Conservation (phyloP, 2,797 vertebrate genomes). For the Enteromius afrohamiltoni region DNA sequence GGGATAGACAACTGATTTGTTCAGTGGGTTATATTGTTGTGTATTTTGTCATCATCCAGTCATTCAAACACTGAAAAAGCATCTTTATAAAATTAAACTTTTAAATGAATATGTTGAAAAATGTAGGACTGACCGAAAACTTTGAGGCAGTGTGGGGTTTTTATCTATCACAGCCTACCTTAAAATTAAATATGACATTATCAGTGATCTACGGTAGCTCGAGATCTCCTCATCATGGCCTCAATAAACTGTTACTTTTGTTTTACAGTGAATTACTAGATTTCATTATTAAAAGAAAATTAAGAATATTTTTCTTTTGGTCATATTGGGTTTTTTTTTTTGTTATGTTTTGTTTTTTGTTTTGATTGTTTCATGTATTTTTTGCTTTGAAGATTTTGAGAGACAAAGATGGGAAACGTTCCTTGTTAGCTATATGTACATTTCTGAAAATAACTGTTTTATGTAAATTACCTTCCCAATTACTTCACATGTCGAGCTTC, state of each 20-base stretch:
- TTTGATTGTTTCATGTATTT: background rate
- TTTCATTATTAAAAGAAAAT: background rate
- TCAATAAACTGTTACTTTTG: background rate
- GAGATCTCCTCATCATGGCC: background rate
- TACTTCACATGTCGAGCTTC: background rate
- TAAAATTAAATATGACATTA: background rate
- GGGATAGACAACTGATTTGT: background rate
- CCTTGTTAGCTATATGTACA: background rate
- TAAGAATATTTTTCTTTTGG: background rate
- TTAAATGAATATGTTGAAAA: background rate
- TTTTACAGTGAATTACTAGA: background rate
- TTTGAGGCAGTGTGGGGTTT: background rate
- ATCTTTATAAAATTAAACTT: background rate
- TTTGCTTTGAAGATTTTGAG: constrained; percentile 22
- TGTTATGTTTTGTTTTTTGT: too few relatives aligned
- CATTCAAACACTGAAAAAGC: background rate
- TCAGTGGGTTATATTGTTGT: background rate
- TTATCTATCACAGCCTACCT: background rate
- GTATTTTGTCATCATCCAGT: background rate
- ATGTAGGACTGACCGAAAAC: background rate
- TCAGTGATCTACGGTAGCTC: background rate
- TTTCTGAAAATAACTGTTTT: background rate
- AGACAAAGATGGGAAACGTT: background rate
- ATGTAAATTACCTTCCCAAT: constrained; percentile 21
- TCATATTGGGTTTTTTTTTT: background rate